phyloP scores from a whole-genome alignment of 2,113 vertebrate species.

The Alaudala cheleensis region DNA sequence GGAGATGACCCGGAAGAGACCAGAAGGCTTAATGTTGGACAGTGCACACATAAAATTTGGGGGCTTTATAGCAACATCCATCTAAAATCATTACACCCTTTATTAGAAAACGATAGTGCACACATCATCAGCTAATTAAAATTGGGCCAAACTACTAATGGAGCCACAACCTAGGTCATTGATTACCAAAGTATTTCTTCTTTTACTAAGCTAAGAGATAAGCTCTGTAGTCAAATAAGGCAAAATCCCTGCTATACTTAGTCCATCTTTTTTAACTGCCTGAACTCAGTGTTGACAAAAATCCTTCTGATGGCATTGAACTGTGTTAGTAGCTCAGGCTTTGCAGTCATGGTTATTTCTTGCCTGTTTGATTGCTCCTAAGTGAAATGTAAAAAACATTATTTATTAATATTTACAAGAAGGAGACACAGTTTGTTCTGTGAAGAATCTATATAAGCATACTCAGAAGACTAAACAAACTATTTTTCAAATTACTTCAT shows the following conservation, averaged over 20 bases:
- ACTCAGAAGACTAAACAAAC: conserved; percentile 12
- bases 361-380: not conserved
- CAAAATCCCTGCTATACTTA: not conserved
- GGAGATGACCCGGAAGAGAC: conserved; percentile 61
- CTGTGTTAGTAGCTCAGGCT: not conserved
- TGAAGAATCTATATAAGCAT: not conserved
- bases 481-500: conserved; percentile 7
- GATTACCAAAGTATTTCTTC: conserved; percentile 25
- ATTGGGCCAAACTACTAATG: conserved; percentile 37
- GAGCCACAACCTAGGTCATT: conserved; percentile 41
- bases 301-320: not conserved
- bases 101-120: conserved; percentile 46
- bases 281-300: not conserved
- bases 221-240: not conserved
- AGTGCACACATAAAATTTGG: not conserved
- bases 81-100: conserved; percentile 43
- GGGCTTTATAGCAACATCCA: not conserved
- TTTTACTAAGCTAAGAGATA: not conserved
- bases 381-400: not conserved
- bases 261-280: not conserved
- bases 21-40: conserved; percentile 24
- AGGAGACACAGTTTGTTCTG: not conserved
- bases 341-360: not conserved
- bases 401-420: conserved; percentile 38
- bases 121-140: conserved; percentile 61